These are phyloP conservation scores for Diachasma alloeum DNA, from an alignment of 1,140 invertebrate genomes.

Conservation along the genomic window DNA sequence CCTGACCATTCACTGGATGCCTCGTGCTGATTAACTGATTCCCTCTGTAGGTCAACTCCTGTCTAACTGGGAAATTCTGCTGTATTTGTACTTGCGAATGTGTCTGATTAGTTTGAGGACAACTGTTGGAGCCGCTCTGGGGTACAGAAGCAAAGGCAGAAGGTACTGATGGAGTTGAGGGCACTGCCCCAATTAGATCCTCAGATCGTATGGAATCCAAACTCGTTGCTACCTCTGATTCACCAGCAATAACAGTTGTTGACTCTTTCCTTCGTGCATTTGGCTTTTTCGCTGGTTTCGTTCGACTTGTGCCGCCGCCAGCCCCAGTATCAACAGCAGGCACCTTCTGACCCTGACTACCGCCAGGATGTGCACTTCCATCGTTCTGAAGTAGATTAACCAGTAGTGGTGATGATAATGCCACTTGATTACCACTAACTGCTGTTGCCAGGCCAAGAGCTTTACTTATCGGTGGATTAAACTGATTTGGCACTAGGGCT, in stretches of 20 bases:
- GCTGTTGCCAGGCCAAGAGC: slow-evolving; percentile 2
- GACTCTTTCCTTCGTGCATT: slow-evolving; percentile 59
- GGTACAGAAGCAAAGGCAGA: slow-evolving; percentile 61
- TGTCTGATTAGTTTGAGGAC: slow-evolving; percentile 32
- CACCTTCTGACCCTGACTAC: slow-evolving; percentile 59
- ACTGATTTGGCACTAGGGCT: slow-evolving; percentile 47
- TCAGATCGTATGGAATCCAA: slow-evolving; percentile 57
- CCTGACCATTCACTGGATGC: slow-evolving; percentile 59
- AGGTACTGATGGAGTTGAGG: slow-evolving; percentile 37
- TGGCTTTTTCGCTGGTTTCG: slow-evolving; percentile 61
- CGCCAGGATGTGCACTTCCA: slow-evolving; percentile 62
- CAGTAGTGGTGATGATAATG: slow-evolving; percentile 86
- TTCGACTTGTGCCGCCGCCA: slow-evolving; percentile 60
- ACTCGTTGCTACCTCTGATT: slow-evolving; percentile 47
- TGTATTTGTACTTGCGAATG: slow-evolving; percentile 61
- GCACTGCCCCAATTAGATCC: slow-evolving; percentile 50
- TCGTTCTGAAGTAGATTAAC: slow-evolving; percentile 93
- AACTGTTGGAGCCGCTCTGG: slow-evolving; percentile 44
- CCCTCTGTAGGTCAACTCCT: slow-evolving; percentile 53
- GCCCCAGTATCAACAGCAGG: slow-evolving; percentile 62
- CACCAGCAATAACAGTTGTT: not conserved
- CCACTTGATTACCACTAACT: slow-evolving; percentile 66
- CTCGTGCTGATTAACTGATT: slow-evolving; percentile 44
- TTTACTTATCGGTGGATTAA: slow-evolving; percentile 32
- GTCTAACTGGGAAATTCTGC: slow-evolving; percentile 58